Evolutionary conservation across 2,888 invertebrate genomes (phyloP).

Genomic region (Polyommatus iphigenia): DNA sequence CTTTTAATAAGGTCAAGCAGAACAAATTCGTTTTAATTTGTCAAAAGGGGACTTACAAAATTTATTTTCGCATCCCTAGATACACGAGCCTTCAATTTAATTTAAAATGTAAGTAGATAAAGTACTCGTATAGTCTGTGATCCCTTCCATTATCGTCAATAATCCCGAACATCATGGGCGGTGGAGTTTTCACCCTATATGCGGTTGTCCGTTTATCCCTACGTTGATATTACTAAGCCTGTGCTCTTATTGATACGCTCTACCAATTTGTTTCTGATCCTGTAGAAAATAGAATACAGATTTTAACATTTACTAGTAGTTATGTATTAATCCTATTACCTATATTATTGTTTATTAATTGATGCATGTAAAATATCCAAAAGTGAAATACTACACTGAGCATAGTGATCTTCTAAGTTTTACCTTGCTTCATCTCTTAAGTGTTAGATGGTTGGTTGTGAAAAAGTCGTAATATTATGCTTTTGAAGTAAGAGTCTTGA

Average conservation of each 20-base stretch:
- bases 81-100: conserved; percentile 7
- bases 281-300: not conserved
- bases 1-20: not conserved
- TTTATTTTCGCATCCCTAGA: not conserved
- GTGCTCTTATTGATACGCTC: not conserved
- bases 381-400: too few species aligned
- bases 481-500: too few species aligned
- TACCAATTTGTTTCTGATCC: not conserved
- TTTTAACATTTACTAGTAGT: not conserved
- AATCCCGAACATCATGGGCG: conserved; percentile 23
- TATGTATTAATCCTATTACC: too few species aligned
- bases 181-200: conserved; percentile 6
- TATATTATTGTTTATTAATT: too few species aligned
- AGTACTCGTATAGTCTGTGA: conserved; percentile 20
- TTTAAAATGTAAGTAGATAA: conserved; percentile 9
- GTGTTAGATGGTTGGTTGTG: too few species aligned
- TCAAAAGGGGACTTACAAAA: not conserved
- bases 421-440: too few species aligned
- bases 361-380: too few species aligned
- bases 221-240: conserved; percentile 12
- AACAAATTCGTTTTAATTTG: not conserved
- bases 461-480: too few species aligned
- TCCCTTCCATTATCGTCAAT: conserved; percentile 28
- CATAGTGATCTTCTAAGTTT: too few species aligned
- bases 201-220: conserved; percentile 3